Percentiles rank a stretch among this genome's conserved stretches.
Conservation (phyloP, 2,797 vertebrate species). For the Anas georgica region DNA sequence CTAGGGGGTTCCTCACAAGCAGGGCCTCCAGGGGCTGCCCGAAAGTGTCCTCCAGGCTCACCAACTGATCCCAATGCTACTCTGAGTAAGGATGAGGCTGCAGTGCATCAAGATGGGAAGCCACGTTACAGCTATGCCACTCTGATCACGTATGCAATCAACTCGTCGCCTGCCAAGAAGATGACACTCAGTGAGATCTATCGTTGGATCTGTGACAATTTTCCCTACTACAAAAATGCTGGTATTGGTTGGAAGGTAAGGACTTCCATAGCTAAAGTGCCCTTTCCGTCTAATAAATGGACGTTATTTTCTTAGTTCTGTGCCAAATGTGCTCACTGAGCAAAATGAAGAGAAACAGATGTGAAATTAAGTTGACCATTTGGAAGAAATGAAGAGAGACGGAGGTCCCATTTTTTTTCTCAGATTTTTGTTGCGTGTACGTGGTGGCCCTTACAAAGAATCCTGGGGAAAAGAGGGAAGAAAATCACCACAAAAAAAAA, state of each 20-base stretch:
- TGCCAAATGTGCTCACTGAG: not conserved
- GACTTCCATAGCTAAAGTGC: not conserved
- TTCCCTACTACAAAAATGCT: constrained; percentile 92
- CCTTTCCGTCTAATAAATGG: not conserved
- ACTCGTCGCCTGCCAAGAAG: constrained; percentile 90
- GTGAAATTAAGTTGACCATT: not conserved
- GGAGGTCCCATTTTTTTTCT: not conserved
- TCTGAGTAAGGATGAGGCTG: constrained; percentile 84
- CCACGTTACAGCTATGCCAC: constrained; percentile 97
- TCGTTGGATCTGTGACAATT: constrained; percentile 98
- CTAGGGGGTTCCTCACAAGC: constrained; percentile 82
- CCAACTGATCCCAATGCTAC: constrained; percentile 83
- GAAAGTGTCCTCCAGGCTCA: constrained; percentile 81
- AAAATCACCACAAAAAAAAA: not conserved
- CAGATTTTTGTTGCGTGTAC: not conserved
- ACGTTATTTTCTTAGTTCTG: not conserved
- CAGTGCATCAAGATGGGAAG: constrained; percentile 85
- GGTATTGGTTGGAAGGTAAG: constrained; percentile 98
- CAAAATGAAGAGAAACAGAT: not conserved
- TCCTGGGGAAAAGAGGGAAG: not conserved
- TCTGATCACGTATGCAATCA: constrained; percentile 95
- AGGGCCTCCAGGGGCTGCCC: constrained; percentile 77
- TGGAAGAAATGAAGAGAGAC: not conserved
- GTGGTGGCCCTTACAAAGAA: not conserved
- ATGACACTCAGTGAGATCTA: constrained; percentile 98